These are phyloP conservation scores for Harlomillsia oculata DNA, from an alignment of 1,140 invertebrate genomes.

Conservation along the genomic window DNA sequence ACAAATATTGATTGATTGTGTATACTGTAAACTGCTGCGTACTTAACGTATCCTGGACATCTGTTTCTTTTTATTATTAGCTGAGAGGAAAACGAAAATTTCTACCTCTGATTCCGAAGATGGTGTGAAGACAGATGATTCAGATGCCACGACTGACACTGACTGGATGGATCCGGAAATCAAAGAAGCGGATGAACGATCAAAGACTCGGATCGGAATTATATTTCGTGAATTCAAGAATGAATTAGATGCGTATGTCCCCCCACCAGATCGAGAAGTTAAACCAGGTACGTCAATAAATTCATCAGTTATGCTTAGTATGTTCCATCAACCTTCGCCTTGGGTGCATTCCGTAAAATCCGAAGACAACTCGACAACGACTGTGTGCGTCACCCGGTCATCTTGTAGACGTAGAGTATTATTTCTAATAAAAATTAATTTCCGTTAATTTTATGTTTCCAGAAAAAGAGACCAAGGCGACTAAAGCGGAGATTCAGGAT, in stretches of 20 bases:
- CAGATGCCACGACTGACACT: conserved; percentile 45
- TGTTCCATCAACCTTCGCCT: background rate
- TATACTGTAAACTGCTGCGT: background rate
- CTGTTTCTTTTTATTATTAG: conserved; percentile 9
- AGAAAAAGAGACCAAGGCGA: conserved; percentile 26
- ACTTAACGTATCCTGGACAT: no score
- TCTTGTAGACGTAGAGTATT: no score
- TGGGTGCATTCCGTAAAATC: no score
- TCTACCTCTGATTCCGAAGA: conserved; percentile 15
- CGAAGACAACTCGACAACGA: no score
- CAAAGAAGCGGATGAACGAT: conserved; percentile 58
- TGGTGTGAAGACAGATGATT: conserved; percentile 22
- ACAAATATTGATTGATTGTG: background rate
- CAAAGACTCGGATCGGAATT: conserved; percentile 58
- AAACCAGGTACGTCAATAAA: conserved; percentile 9
- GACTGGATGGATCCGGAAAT: conserved; percentile 74
- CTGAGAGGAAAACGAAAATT: conserved; percentile 34
- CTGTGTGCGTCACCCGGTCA: no score
- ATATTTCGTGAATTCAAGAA: conserved; percentile 35
- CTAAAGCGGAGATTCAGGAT: conserved; percentile 31
- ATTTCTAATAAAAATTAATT: no score
- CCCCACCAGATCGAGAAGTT: conserved; percentile 27
- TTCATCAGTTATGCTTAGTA: background rate
- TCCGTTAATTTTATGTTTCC: background rate
- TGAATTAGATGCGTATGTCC: conserved; percentile 30